Conservation (phyloP, 1,140 invertebrate genomes). For the Drosophila pseudoananassae region DNA sequence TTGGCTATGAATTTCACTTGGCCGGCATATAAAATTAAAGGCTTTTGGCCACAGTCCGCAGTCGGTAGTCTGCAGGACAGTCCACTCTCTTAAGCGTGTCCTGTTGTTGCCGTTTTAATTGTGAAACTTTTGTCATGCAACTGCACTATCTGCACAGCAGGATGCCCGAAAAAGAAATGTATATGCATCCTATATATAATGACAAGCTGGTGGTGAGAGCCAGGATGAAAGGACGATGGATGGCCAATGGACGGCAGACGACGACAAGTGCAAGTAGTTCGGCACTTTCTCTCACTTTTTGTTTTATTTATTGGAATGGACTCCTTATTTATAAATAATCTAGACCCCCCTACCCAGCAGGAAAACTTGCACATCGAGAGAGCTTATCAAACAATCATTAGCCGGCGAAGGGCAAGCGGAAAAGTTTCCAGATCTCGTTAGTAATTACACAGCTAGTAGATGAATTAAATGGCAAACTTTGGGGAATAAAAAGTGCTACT, state of each 20-base stretch:
- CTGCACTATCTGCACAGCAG: conserved; percentile 60
- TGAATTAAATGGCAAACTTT: conserved; percentile 23
- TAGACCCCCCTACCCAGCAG: neutral
- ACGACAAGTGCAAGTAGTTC: conserved; percentile 55
- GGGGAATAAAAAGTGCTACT: conserved; percentile 30
- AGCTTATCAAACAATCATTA: conserved; percentile 78
- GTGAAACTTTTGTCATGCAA: conserved; percentile 65
- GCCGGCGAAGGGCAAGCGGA: conserved; percentile 43
- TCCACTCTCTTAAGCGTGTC: conserved; percentile 44
- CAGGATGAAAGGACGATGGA: conserved; percentile 25
- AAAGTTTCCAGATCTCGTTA: conserved; percentile 59
- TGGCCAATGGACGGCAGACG: conserved; percentile 45
- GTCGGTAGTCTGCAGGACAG: conserved; percentile 23
- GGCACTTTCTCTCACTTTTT: conserved; percentile 53
- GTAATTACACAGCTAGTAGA: conserved; percentile 32
- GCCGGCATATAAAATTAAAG: conserved; percentile 54
- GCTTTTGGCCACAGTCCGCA: conserved; percentile 30
- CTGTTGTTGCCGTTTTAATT: conserved; percentile 63
- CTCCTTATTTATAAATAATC: conserved; percentile 38
- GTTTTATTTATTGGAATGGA: conserved; percentile 49
- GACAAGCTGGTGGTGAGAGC: conserved; percentile 3
- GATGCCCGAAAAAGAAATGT: conserved; percentile 11
- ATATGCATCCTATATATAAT: conserved; percentile 24
- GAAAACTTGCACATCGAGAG: neutral
- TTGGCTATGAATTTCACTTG: conserved; percentile 53